Percentiles rank a stretch among this genome's conserved stretches.
These are phyloP conservation scores for Aplocera efformata DNA, from an alignment of 2,888 invertebrate species.

Conservation along the genomic window DNA sequence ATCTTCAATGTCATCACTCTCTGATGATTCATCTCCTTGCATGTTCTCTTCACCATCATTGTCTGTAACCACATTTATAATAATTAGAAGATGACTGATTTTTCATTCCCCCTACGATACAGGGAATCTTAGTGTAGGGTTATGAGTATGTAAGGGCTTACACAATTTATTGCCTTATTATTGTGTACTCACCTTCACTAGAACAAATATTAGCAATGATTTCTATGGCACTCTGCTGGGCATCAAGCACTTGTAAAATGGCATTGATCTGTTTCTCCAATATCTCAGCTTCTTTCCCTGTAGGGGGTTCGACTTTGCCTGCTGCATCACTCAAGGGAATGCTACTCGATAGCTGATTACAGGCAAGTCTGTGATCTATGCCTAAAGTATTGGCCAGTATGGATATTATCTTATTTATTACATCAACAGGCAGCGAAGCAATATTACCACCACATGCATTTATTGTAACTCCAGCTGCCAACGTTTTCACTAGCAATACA, in stretches of 20 bases:
- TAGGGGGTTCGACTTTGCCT: slow-evolving; percentile 49
- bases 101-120: no score
- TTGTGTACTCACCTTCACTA: slow-evolving; percentile 76
- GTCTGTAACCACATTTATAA: slow-evolving; percentile 37
- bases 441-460: slow-evolving; percentile 73
- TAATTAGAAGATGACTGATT: no score
- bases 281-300: slow-evolving; percentile 58
- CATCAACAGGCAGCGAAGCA: slow-evolving; percentile 57
- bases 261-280: slow-evolving; percentile 73
- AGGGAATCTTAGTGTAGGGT: no score
- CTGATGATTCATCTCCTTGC: slow-evolving; percentile 55
- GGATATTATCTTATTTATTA: slow-evolving; percentile 71
- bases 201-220: slow-evolving; percentile 86
- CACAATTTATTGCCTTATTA: slow-evolving; percentile 3
- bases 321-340: slow-evolving; percentile 60
- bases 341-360: slow-evolving; percentile 71
- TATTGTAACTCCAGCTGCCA: slow-evolving; percentile 80
- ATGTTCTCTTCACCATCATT: slow-evolving; percentile 41
- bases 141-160: no score
- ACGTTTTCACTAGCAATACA: slow-evolving; percentile 72
- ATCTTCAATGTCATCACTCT: slow-evolving; percentile 63
- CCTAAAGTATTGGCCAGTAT: slow-evolving; percentile 76
- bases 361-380: slow-evolving; percentile 73
- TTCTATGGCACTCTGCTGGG: slow-evolving; percentile 85
- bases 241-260: slow-evolving; percentile 79